These are phyloP conservation scores for Rambutsinella grinnellia DNA, from an alignment of 2,888 invertebrate species.

Conservation along the genomic window DNA sequence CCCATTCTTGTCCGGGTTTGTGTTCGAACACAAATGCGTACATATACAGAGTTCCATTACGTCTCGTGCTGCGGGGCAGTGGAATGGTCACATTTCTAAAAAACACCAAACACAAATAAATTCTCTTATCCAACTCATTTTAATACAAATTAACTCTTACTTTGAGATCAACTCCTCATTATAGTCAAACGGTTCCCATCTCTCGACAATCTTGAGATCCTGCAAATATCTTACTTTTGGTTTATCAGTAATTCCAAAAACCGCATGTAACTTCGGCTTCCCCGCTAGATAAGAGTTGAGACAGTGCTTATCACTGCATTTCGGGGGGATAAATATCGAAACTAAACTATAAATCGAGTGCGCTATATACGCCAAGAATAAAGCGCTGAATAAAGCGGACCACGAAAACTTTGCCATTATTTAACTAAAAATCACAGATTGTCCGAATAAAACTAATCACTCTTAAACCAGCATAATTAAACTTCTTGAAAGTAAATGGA, in stretches of 20 bases:
- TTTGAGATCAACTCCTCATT: slow-evolving; percentile 33
- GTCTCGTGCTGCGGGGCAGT: slow-evolving; percentile 80
- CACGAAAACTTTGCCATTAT: slow-evolving; percentile 66
- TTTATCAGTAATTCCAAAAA: slow-evolving; percentile 59
- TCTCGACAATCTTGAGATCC: slow-evolving; percentile 51
- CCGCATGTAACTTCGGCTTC: slow-evolving; percentile 68
- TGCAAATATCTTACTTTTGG: slow-evolving; percentile 45
- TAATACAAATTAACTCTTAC: slow-evolving; percentile 23
- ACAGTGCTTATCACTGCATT: slow-evolving; percentile 67
- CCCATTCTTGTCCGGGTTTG: slow-evolving; percentile 70
- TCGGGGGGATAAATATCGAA: slow-evolving; percentile 69
- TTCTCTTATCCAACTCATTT: neutral
- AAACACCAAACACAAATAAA: no score
- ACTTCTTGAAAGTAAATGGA: no score
- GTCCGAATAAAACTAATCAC: no score
- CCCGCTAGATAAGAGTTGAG: slow-evolving; percentile 68
- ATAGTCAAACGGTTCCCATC: slow-evolving; percentile 60
- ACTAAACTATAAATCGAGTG: slow-evolving; percentile 71
- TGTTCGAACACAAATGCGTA: slow-evolving; percentile 78
- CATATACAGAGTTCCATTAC: slow-evolving; percentile 87
- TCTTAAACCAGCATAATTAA: no score
- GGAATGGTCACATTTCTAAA: slow-evolving; percentile 78
- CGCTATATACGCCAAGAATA: slow-evolving; percentile 70
- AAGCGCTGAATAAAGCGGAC: slow-evolving; percentile 68
- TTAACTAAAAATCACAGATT: no score